Evolutionary conservation across 1,140 invertebrate species (phyloP), one percentile per base, ranked within the genome.

Genomic region (Penaeus japonicus): DNA sequence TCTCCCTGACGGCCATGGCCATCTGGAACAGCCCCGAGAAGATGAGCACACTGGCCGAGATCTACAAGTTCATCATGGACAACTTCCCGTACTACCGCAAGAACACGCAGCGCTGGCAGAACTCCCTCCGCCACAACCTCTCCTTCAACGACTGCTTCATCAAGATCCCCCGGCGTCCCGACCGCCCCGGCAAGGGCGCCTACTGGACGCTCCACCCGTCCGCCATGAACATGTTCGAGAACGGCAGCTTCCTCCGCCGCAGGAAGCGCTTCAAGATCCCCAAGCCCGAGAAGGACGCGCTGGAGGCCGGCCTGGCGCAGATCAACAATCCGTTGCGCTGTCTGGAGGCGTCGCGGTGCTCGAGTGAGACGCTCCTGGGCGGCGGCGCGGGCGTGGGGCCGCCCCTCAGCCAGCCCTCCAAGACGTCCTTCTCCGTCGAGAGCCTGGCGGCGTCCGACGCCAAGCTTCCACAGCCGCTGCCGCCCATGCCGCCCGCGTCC

Each of bases 1-100:
- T 99, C 88, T 98, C 97, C 0, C 93, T 99, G 78, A 99, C 98
- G 20, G 98, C 98, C 35, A 99, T 99, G 98, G 98, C 98, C 20
- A 99, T 99, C 90, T 97, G 97, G 95, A 96, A 95, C 90, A 98
- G 96, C 1, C 95, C 96, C 27, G 97, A 99, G 92, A 98, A 98
- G 92, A 99, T 99, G 98, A 93, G 98, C 73, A 97, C 98, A 5
- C 93, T 99, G 32, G 97, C 96, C 53, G 97, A 98, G 92, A 98
- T 98, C 92, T 98, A 98, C 93, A 96, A 96, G 91, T 98, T 96
- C 92, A 97, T 97, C 91, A 98, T 97, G 92, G 96, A 98, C 92
- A 94, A 96, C 80, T 98, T 98, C 92, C 96, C 97, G 0, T 98
- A 97, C 91, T 98, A 97, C 92, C 93, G 97, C 24, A 96, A 96